Conservation (phyloP, 2,888 invertebrate genomes). For the Drosophila bunnanda region DNA sequence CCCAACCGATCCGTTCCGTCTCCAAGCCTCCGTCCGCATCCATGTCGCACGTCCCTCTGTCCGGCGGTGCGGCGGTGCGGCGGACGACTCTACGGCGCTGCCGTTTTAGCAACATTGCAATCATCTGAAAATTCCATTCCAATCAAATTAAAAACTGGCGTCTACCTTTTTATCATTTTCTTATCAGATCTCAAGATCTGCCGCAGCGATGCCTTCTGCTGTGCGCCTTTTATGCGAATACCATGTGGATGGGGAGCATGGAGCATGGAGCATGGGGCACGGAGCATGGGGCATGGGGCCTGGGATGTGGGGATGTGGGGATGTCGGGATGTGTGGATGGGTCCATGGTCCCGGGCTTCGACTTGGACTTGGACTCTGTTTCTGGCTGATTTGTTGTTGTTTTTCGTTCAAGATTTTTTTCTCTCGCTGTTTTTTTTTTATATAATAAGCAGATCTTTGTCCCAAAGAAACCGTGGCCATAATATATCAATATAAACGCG, state of each 20-base stretch:
- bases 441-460: slow-evolving; percentile 84
- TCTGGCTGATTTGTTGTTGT: slow-evolving; percentile 51
- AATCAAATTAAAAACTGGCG: slow-evolving; percentile 85
- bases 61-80: slow-evolving; percentile 29
- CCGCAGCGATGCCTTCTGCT: slow-evolving; percentile 81
- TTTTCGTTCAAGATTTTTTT: slow-evolving; percentile 32
- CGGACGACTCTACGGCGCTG: slow-evolving; percentile 73
- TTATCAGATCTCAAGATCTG: slow-evolving; percentile 84
- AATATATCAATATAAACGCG: slow-evolving; percentile 83
- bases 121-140: slow-evolving; percentile 83
- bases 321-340: slow-evolving; percentile 49
- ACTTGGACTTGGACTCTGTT: slow-evolving; percentile 57
- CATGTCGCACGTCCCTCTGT: slow-evolving; percentile 23
- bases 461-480: slow-evolving; percentile 84
- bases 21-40: slow-evolving; percentile 24
- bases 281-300: slow-evolving; percentile 13
- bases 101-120: slow-evolving; percentile 80
- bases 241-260: slow-evolving; percentile 42
- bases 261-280: slow-evolving; percentile 36
- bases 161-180: slow-evolving; percentile 85
- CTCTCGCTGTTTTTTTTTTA: slow-evolving; percentile 63
- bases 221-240: slow-evolving; percentile 56
- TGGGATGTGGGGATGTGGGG: slow-evolving; percentile 6
- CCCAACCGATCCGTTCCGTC: slow-evolving; percentile 36
- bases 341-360: slow-evolving; percentile 39